A percentile compares a stretch with the other conserved stretches of the same genome.
These are phyloP conservation scores for Smithornis capensis DNA, from an alignment of 2,113 vertebrate species.

Conservation along the genomic window DNA sequence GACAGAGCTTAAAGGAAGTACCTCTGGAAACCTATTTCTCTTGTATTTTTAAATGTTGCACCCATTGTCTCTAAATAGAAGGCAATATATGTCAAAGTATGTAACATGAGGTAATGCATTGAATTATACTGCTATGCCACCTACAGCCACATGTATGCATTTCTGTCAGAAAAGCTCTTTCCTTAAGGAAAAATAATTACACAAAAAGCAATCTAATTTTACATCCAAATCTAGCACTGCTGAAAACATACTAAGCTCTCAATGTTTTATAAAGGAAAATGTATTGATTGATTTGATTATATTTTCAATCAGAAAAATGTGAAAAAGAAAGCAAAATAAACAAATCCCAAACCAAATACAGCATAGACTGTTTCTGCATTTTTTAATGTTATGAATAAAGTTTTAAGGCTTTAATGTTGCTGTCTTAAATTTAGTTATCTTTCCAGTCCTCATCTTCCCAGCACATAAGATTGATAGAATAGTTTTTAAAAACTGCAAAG, in stretches of 20 bases:
- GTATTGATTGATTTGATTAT: neutral
- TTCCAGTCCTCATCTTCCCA: neutral
- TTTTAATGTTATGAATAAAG: neutral
- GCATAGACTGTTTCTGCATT: neutral
- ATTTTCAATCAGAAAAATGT: neutral
- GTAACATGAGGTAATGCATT: neutral
- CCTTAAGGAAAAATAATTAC: neutral
- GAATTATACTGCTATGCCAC: slow-evolving; percentile 65
- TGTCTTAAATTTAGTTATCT: neutral
- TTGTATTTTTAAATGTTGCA: neutral
- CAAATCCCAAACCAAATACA: neutral
- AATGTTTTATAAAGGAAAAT: neutral
- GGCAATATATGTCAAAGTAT: neutral
- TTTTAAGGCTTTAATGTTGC: neutral
- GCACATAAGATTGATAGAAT: neutral
- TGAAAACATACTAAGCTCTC: neutral
- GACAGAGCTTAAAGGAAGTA: neutral
- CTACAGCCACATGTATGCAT: slow-evolving; percentile 58
- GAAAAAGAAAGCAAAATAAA: neutral
- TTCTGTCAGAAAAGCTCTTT: slow-evolving; percentile 19
- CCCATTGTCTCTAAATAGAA: neutral
- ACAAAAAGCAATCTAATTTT: neutral
- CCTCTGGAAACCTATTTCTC: neutral
- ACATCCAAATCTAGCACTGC: neutral
- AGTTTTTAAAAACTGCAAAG: neutral